phyloP scores from a whole-genome alignment of 2,888 invertebrate species.

The Orthonychiurus folsomi region DNA sequence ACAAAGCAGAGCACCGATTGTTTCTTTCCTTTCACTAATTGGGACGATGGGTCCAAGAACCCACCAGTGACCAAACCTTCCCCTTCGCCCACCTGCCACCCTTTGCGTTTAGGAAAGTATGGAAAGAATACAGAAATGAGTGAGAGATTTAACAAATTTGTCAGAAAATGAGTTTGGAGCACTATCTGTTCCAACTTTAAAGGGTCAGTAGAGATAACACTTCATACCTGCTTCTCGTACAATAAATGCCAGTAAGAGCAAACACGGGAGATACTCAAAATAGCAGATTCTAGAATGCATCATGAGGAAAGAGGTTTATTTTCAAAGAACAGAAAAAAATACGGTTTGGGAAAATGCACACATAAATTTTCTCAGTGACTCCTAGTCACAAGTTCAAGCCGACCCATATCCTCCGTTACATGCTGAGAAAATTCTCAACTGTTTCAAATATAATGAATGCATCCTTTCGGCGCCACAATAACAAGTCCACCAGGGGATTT shows the following conservation, averaged over 20 bases:
- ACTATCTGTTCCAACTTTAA: too few species aligned
- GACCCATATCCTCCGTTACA: constrained; percentile 9
- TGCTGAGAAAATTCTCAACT: constrained; percentile 26
- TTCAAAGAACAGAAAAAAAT: constrained; percentile 10
- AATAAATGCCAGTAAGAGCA: not conserved
- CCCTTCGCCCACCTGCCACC: too few species aligned
- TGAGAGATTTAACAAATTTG: not conserved
- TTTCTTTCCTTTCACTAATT: not conserved
- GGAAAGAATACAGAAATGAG: too few species aligned
- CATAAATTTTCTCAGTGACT: constrained; percentile 21
- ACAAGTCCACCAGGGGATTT: not conserved
- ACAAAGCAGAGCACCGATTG: not conserved
- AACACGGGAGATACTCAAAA: not conserved
- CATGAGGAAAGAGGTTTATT: too few species aligned
- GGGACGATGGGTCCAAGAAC: not conserved
- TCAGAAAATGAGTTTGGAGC: not conserved
- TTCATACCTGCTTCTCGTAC: too few species aligned
- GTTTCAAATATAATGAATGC: constrained; percentile 28
- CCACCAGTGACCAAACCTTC: not conserved
- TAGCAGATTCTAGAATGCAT: not conserved
- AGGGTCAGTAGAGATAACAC: too few species aligned
- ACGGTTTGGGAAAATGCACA: constrained; percentile 15
- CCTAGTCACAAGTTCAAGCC: constrained; percentile 13
- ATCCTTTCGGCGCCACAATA: constrained; percentile 24
- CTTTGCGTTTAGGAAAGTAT: not conserved